Base-by-base conservation (phyloP, 2,888 invertebrate species). In the Ochlodes sylvanus region DNA sequence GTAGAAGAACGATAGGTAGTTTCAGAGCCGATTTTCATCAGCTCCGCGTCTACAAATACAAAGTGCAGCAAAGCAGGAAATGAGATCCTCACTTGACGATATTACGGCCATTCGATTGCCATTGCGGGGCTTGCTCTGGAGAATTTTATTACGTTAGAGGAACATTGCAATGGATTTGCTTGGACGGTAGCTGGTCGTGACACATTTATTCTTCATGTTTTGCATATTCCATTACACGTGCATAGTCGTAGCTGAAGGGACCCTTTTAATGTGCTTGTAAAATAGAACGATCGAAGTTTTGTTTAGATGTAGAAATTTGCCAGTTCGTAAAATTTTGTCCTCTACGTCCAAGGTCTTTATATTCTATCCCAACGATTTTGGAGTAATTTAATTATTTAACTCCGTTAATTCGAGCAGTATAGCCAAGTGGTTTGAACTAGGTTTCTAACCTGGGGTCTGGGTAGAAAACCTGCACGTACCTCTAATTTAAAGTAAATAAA, bases 101-200 rank as follows among this genome's bases (percentile, higher is more conserved):
- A 54, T 54, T 32, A n/a, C 32, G 14, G 54, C 32, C n/a, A 32
- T 27, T 27, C 54, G 21, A 54, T 54, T 15, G 54, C 21, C 54
- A 32, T 54, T 54, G 54, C 54, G 54, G n/a, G 15, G 52, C 55
- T 55, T 10, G 32, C 55, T 15, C 55, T 5, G 21, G 19, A 52
- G 27, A 52, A 52, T 52, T 52, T 52, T 55, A 55, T 55, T 55
- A 55, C 9, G 34, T 32, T 34, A 55, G 55, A 55, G n/a, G 52
- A 55, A 55, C n/a, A 55, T 55, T 34, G 55, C 55, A 34, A 55
- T 55, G 55, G 55, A 55, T n/a, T 55, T 52, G 52, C 52, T 21
- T 52, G 52, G 14, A 14, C 27, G 14, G 27, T 21, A n/a, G 10
- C 10, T 52, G 52, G 15, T 27, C 6, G 19, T 52, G 52, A 52